Conservation (phyloP, 1,140 invertebrate genomes). For the Tetranychus cinnabarinus region DNA sequence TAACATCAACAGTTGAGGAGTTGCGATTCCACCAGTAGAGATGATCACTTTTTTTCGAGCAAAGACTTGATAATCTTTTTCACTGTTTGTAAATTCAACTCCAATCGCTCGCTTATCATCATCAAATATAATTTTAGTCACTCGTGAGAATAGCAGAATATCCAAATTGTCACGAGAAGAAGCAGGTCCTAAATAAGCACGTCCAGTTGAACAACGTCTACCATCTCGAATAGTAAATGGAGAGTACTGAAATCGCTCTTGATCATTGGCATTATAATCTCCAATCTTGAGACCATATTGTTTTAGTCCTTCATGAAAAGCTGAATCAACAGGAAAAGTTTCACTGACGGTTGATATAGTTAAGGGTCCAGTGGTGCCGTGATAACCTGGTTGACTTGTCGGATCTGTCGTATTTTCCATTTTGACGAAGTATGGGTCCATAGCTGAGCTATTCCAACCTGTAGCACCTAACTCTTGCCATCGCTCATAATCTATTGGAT, state of each 20-base stretch:
- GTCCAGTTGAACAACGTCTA: conserved; percentile 21
- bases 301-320: not conserved
- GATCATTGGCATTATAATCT: not conserved
- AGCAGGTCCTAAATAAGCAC: conserved; percentile 62
- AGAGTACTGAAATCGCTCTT: not conserved
- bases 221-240: not conserved
- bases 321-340: not conserved
- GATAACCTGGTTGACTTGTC: not conserved
- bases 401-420: conserved; percentile 36
- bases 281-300: not conserved
- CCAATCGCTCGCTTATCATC: not conserved
- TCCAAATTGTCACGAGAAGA: conserved; percentile 55
- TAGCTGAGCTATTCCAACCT: conserved; percentile 70
- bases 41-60: conserved; percentile 54
- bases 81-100: conserved; percentile 25
- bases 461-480: conserved; percentile 75
- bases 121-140: conserved; percentile 47
- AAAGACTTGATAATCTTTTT: conserved; percentile 33
- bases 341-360: not conserved
- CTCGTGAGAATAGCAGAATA: conserved; percentile 54
- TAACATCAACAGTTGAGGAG: conserved; percentile 69
- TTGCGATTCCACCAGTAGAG: conserved; percentile 62
- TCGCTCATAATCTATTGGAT: conserved; percentile 67
- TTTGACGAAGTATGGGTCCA: conserved; percentile 57
- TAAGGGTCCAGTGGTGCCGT: not conserved